Conservation (phyloP, 1,140 invertebrate genomes). For the Homarus americanus region DNA sequence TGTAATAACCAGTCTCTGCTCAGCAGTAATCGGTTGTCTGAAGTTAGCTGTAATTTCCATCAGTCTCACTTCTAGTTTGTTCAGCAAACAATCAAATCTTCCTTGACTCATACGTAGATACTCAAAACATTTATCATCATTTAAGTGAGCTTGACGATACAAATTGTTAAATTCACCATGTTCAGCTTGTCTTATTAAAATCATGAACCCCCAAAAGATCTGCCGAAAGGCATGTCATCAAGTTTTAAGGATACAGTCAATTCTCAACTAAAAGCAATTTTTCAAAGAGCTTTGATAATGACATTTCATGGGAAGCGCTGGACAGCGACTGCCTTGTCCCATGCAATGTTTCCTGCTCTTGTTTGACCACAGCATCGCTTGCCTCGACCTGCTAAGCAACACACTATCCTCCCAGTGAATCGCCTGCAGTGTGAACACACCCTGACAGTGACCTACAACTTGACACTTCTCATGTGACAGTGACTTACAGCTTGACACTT, state of each 20-base stretch:
- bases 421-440: no score
- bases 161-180: slow-evolving; percentile 22
- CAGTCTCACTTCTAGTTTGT: neutral
- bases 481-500: no score
- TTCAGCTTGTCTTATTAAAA: slow-evolving; percentile 5
- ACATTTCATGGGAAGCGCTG: no score
- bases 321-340: no score
- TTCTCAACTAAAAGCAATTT: no score
- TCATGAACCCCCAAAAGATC: neutral
- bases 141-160: neutral
- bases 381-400: no score
- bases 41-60: neutral
- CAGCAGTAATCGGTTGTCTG: neutral
- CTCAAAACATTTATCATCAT: neutral
- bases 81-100: slow-evolving; percentile 1
- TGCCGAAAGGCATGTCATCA: neutral
- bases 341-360: no score
- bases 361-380: no score
- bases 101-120: slow-evolving; percentile 26
- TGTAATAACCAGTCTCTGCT: slow-evolving; percentile 15
- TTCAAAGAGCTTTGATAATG: no score
- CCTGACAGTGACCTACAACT: no score
- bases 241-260: neutral
- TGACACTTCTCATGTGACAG: no score
- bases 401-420: no score